Percentiles rank a stretch among this genome's conserved stretches.
Conservation (phyloP, 2,888 invertebrate genomes). For the Callyntrura guangdongensis region DNA sequence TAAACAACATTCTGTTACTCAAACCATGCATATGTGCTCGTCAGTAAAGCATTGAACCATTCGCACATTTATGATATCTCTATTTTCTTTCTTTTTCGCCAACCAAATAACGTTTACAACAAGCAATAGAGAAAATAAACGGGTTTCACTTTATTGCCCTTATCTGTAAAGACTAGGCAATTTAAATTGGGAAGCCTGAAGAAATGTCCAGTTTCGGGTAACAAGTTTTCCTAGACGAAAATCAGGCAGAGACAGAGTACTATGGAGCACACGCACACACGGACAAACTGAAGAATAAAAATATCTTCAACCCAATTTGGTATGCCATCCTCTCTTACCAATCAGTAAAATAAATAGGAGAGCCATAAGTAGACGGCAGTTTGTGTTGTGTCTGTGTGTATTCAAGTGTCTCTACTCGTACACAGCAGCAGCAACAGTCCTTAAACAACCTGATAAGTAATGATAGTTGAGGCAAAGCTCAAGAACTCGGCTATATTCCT, state of each 20-base stretch:
- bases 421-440: conserved; percentile 33
- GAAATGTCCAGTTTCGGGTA: conserved; percentile 67
- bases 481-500: conserved; percentile 4
- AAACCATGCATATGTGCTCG: conserved; percentile 1
- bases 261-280: background rate
- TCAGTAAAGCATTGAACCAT: background rate
- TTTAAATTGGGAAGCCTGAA: conserved; percentile 15
- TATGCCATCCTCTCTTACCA: conserved; percentile 58
- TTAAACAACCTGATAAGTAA: conserved; percentile 49
- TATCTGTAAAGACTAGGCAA: conserved; percentile 50
- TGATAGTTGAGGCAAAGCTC: conserved; percentile 56
- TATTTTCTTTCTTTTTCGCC: background rate
- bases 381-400: conserved; percentile 61
- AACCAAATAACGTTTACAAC: background rate
- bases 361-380: conserved; percentile 60
- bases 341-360: conserved; percentile 74
- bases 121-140: conserved; percentile 19
- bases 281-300: background rate
- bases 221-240: conserved; percentile 33
- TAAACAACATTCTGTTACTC: background rate
- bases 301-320: conserved; percentile 35
- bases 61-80: conserved; percentile 4
- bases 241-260: conserved; percentile 3
- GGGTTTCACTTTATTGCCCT: conserved; percentile 25
- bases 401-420: conserved; percentile 57